Percentiles rank a stretch among this genome's conserved stretches.
Evolutionary conservation across 1,140 invertebrate genomes (phyloP).

Genomic region (Cheumatopsyche charites): DNA sequence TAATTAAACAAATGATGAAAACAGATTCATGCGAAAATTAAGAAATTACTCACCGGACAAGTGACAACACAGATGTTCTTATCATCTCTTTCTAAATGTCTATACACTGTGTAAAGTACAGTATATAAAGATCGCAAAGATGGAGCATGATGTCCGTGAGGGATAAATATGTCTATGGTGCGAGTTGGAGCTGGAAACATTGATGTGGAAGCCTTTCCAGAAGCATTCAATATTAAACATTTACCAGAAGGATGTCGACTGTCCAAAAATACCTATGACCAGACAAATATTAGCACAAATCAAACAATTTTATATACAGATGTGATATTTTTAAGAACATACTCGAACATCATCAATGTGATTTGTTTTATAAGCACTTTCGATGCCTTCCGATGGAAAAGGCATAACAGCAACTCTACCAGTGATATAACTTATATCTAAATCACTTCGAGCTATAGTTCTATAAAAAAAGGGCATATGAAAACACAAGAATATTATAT

Average conservation of each 20-base stretch:
- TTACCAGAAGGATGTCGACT: conserved; percentile 74
- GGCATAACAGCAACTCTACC: conserved; percentile 91
- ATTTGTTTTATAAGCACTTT: conserved; percentile 90
- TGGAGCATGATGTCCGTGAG: conserved; percentile 66
- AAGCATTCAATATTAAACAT: conserved; percentile 84
- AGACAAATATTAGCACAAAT: neutral
- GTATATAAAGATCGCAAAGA: conserved; percentile 79
- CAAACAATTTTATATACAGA: neutral
- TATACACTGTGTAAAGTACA: conserved; percentile 85
- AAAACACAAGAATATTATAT: neutral
- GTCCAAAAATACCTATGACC: conserved; percentile 66
- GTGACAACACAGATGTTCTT: conserved; percentile 86
- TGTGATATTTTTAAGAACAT: neutral
- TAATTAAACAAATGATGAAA: neutral
- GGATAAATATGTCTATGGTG: conserved; percentile 52
- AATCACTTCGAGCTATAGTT: conserved; percentile 84
- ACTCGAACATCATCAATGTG: conserved; percentile 89
- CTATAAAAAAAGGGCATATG: conserved; percentile 60
- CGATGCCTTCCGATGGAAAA: conserved; percentile 91
- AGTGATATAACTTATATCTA: conserved; percentile 91
- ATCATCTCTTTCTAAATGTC: conserved; percentile 80
- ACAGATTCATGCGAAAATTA: neutral
- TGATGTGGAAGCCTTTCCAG: conserved; percentile 58
- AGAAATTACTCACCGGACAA: conserved; percentile 69
- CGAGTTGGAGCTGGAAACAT: conserved; percentile 41